phyloP scores from a whole-genome alignment of 2,113 vertebrate genomes.

The Gymnogyps californianus region DNA sequence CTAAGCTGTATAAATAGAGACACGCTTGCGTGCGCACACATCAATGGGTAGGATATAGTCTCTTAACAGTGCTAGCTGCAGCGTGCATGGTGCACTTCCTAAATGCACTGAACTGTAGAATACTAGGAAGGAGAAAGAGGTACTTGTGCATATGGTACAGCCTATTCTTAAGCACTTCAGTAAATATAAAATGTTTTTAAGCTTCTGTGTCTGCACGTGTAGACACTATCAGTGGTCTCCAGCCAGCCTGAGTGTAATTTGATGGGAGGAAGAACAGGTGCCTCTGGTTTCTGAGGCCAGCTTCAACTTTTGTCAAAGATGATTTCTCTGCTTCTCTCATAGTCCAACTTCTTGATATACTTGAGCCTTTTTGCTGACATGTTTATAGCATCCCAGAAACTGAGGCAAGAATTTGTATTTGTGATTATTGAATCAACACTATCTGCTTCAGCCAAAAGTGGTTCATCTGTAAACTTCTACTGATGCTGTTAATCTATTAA shows the following conservation, averaged over 20 bases:
- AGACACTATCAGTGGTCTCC: neutral
- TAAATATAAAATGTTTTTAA: neutral
- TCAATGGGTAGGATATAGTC: neutral
- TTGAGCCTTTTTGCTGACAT: neutral
- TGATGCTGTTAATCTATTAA: neutral
- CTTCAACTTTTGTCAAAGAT: neutral
- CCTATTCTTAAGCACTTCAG: neutral
- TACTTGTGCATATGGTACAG: neutral
- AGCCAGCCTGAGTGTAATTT: neutral
- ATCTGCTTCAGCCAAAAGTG: neutral
- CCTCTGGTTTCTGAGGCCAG: neutral
- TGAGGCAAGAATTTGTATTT: neutral
- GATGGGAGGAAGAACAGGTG: neutral
- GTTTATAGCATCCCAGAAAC: neutral
- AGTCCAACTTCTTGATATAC: neutral
- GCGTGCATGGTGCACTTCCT: accelerated
- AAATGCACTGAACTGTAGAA: neutral
- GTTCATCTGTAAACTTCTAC: neutral
- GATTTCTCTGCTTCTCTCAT: neutral
- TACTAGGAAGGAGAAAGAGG: neutral
- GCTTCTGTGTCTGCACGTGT: neutral
- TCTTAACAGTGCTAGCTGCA: neutral
- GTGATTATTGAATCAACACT: neutral
- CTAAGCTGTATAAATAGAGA: neutral
- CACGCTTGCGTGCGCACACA: accelerated